Percentiles rank a stretch among this genome's conserved stretches.
Conservation (phyloP, 2,888 invertebrate genomes). For the Drosophila gaucha region DNA sequence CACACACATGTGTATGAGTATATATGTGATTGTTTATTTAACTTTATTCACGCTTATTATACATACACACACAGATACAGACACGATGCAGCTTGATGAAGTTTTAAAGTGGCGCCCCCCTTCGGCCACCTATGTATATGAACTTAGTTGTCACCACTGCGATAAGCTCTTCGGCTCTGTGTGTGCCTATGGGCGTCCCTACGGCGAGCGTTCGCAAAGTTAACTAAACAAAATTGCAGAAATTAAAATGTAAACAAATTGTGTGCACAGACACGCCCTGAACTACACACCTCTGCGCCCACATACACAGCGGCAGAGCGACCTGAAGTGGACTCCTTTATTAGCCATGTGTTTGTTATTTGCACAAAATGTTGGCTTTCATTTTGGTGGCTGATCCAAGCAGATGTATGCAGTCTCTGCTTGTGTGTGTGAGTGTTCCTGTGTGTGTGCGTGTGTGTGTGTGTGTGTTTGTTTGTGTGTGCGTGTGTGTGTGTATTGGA, state of each 20-base stretch:
- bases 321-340: conserved; percentile 51
- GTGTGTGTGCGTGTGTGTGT: not conserved
- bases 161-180: conserved; percentile 61
- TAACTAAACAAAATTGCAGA: conserved; percentile 81
- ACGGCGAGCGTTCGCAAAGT: conserved; percentile 52
- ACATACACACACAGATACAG: conserved; percentile 32
- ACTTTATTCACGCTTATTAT: conserved; percentile 75
- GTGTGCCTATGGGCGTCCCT: conserved; percentile 59
- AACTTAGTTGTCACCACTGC: conserved; percentile 55
- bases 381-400: conserved; percentile 48
- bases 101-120: conserved; percentile 58
- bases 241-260: conserved; percentile 82
- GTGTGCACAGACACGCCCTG: conserved; percentile 61
- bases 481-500: conserved; percentile 2
- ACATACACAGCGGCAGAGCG: conserved; percentile 12
- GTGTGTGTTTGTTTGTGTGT: no score
- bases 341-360: conserved; percentile 60
- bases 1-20: conserved; percentile 16
- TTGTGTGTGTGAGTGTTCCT: no score
- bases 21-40: conserved; percentile 53
- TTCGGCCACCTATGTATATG: conserved; percentile 8
- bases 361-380: conserved; percentile 59
- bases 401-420: not conserved
- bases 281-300: conserved; percentile 17
- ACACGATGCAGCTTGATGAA: conserved; percentile 61